A percentile compares a stretch with the other conserved stretches of the same genome.
These are phyloP conservation scores for Zoanthus gigantus DNA, from an alignment of 92 coral and sea anemone genomes.

Conservation along the genomic window DNA sequence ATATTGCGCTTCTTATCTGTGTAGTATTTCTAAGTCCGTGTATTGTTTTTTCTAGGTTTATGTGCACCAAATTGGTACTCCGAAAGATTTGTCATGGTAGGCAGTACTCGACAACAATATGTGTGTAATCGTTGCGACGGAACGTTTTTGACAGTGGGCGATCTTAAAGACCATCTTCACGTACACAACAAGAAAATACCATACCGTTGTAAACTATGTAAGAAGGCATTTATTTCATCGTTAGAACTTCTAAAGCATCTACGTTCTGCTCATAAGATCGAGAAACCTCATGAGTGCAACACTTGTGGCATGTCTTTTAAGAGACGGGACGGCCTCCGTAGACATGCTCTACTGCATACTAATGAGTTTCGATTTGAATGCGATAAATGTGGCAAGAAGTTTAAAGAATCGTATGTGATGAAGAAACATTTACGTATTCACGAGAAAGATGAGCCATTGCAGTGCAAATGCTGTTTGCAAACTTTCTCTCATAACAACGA, in stretches of 20 bases:
- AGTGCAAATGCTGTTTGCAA: not conserved
- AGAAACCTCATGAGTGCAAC: constrained; percentile 16
- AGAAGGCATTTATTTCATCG: not conserved
- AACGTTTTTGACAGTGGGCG: not conserved
- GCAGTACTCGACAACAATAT: not conserved
- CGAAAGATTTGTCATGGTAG: constrained; percentile 8
- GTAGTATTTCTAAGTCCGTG: too few relatives aligned
- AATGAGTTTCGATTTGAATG: constrained; percentile 8
- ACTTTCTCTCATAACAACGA: not conserved
- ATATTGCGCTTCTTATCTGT: too few relatives aligned
- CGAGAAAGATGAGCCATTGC: not conserved
- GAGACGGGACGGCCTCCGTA: constrained; percentile 16
- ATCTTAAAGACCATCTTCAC: constrained; percentile 33
- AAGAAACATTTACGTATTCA: not conserved
- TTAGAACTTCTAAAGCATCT: constrained; percentile 3
- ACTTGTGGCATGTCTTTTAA: constrained; percentile 21
- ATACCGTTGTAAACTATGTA: constrained; percentile 26
- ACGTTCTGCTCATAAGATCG: constrained; percentile 18
- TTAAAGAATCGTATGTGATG: not conserved
- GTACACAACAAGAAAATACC: constrained; percentile 16
- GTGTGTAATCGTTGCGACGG: not conserved
- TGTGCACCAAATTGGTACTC: constrained; percentile 8
- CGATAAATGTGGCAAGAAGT: constrained; percentile 12
- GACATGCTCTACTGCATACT: constrained; percentile 1
- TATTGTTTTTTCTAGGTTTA: not conserved